phyloP scores from a whole-genome alignment of 2,113 vertebrate genomes.

The Neolamprologus ventralis region DNA sequence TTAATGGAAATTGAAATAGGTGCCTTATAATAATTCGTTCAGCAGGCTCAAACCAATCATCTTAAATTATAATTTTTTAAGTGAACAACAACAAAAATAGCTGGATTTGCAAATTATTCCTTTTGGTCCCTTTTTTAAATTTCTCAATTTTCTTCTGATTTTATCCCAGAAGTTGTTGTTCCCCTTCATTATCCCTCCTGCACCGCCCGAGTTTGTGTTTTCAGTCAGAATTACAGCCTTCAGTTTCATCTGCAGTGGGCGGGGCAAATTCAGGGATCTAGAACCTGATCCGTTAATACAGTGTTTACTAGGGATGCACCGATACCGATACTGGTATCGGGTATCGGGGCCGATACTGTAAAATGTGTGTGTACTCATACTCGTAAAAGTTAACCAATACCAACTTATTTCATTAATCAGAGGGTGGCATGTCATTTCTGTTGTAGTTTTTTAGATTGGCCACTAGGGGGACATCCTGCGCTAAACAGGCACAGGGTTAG shows the following conservation, averaged over 20 bases:
- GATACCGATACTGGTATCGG: too few relatives aligned
- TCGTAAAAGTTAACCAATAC: too few relatives aligned
- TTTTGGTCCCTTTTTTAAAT: background rate
- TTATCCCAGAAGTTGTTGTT: background rate
- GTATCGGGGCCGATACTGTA: too few relatives aligned
- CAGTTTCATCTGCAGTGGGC: background rate
- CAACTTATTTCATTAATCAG: too few relatives aligned
- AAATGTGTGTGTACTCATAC: too few relatives aligned
- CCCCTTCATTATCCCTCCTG: background rate
- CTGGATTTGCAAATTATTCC: background rate
- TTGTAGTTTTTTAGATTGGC: too few relatives aligned
- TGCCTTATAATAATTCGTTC: accelerated
- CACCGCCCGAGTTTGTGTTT: background rate
- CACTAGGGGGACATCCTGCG: accelerated
- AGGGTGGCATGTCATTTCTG: too few relatives aligned
- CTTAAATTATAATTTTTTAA: background rate
- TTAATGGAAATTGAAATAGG: background rate
- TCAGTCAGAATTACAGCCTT: background rate
- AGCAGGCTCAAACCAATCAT: background rate
- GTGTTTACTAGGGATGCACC: background rate
- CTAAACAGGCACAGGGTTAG: too few relatives aligned
- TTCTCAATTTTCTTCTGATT: background rate
- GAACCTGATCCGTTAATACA: background rate
- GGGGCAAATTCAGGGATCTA: background rate
- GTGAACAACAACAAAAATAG: background rate